Evolutionary conservation across 1,140 invertebrate species (phyloP), one percentile per base, ranked within the genome.

Genomic region (Psilanteris sp.): DNA sequence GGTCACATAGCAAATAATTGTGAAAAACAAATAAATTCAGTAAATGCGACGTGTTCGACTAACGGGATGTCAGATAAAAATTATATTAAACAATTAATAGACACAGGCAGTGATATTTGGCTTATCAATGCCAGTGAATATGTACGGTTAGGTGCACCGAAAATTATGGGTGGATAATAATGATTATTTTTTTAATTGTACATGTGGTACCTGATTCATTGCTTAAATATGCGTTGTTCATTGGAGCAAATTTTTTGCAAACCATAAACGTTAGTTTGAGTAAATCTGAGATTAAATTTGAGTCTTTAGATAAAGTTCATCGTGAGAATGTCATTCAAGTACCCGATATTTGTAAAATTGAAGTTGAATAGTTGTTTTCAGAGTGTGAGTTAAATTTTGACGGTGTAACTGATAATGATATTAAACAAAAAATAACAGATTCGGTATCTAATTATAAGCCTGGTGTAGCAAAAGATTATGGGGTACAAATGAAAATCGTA

Each of bases 191-290:
- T n/a, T n/a, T n/a, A n/a, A n/a, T n/a, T n/a, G 37, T 24, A 18
- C 34, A 37, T 9, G 15, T 41, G 15, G 37, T 41, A 13, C 37
- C 37, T 22, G 37, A 41, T 41, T 11, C 20, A 9, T 13, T 41
- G 4, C 11, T 41, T 41, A 41, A 41, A 8, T 10, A 41, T 24
- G 18, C 20, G 37, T 41, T 41, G 37, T 20, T 37, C 4, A 39
- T 39, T 20, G 36, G 36, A 39, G 36, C 16, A 8, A 39, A 39
- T 11, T 39, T 39, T 11, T 24, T 39, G 18, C 18, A 39, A 22
- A 24, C 36, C 10, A 5, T 39, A 2, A 16, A 24, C 3, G 36
- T 39, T 20, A 39, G 18, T 39, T 24, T 39, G 5, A 0, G 24
- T 5, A 9, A 9, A 11, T 22, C 18, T 11, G 18, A 39, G 16